Evolutionary conservation across 2,888 invertebrate species (phyloP).

Genomic region (Caenorhabditis imperialis): DNA sequence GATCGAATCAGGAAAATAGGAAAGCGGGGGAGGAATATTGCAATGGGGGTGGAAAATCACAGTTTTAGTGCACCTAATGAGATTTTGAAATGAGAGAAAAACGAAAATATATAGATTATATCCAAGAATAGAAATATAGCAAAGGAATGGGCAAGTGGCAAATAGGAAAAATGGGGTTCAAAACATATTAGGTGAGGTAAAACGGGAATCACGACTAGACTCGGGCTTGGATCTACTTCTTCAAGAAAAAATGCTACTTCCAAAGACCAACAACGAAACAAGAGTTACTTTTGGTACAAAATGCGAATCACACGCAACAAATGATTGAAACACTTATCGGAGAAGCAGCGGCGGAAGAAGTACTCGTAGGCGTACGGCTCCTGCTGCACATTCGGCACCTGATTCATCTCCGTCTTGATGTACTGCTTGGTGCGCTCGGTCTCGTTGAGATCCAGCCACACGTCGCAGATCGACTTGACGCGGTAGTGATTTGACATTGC

Average conservation of each 20-base stretch:
- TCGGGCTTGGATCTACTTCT: too few species aligned
- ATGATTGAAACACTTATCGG: slow-evolving; percentile 59
- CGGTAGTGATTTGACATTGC: slow-evolving; percentile 49
- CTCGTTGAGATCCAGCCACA: slow-evolving; percentile 56
- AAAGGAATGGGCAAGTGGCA: slow-evolving; percentile 13
- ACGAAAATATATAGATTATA: slow-evolving; percentile 22
- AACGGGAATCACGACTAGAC: slow-evolving; percentile 42
- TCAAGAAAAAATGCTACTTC: too few species aligned
- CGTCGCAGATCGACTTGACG: slow-evolving; percentile 59
- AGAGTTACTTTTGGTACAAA: slow-evolving; percentile 50
- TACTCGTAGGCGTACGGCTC: slow-evolving; percentile 65
- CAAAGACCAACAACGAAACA: neutral
- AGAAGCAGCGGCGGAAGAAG: slow-evolving; percentile 59
- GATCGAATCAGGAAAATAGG: slow-evolving; percentile 5
- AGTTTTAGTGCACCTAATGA: slow-evolving; percentile 39
- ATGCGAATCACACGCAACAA: slow-evolving; percentile 56
- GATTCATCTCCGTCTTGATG: slow-evolving; percentile 64
- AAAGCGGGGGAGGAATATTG: slow-evolving; percentile 24
- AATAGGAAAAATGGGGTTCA: slow-evolving; percentile 9
- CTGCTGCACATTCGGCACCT: slow-evolving; percentile 51
- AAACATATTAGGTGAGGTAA: slow-evolving; percentile 32
- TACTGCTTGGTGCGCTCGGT: slow-evolving; percentile 56
- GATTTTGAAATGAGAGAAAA: slow-evolving; percentile 51
- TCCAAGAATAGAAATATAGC: neutral
- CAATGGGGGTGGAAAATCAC: slow-evolving; percentile 37